Percentiles rank a stretch among this genome's conserved stretches.
phyloP scores from a whole-genome alignment of 2,888 invertebrate genomes.

The Drosophila rubida region DNA sequence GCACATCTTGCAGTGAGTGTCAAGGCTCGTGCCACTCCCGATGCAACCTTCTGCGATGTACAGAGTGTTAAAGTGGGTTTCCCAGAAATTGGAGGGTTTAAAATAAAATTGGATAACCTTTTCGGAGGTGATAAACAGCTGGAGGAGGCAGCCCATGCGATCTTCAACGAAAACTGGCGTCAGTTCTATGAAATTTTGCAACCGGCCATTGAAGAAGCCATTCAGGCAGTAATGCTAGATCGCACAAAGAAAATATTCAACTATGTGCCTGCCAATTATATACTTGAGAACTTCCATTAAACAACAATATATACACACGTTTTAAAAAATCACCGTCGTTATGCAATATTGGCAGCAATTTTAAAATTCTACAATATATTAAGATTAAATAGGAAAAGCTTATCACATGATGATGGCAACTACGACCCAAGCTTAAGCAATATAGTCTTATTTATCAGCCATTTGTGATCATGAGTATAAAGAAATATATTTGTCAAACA shows the following conservation, averaged over 20 bases:
- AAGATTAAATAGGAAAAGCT: too few relatives aligned
- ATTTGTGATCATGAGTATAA: too few relatives aligned
- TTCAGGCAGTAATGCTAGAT: conserved; percentile 88
- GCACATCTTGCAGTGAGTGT: conserved; percentile 36
- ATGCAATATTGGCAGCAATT: neutral
- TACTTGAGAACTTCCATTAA: conserved; percentile 56
- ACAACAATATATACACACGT: neutral
- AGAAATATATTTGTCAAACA: too few relatives aligned
- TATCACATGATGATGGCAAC: too few relatives aligned
- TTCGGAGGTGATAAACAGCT: conserved; percentile 83
- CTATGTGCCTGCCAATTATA: conserved; percentile 86
- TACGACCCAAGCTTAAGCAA: too few relatives aligned
- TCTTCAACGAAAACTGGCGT: conserved; percentile 90
- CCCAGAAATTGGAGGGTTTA: conserved; percentile 86
- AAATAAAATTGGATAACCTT: conserved; percentile 88
- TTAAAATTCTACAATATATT: neutral
- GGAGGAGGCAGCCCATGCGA: conserved; percentile 89
- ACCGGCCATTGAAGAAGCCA: conserved; percentile 88
- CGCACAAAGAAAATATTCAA: conserved; percentile 88
- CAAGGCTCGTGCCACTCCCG: conserved; percentile 37
- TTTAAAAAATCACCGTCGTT: neutral
- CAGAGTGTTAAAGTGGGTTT: conserved; percentile 87
- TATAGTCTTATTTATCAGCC: too few relatives aligned
- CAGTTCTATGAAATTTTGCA: conserved; percentile 88
- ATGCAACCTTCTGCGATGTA: conserved; percentile 87